Percentiles rank a stretch among this genome's conserved stretches.
phyloP scores from a whole-genome alignment of 2,113 vertebrate species.

The Melanostigma gelatinosum region DNA sequence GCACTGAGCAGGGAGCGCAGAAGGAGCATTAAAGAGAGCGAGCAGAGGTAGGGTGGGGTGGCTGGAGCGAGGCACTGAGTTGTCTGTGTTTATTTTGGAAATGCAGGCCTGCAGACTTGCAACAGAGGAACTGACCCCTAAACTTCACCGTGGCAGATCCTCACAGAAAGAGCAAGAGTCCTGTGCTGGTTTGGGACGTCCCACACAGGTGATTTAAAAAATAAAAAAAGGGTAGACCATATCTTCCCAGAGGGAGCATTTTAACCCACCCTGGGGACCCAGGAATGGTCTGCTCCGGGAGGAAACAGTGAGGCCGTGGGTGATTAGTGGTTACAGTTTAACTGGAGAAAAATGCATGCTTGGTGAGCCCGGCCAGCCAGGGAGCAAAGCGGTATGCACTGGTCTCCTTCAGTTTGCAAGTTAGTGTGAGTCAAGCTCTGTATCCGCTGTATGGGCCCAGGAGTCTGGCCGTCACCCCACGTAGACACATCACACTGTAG shows the following conservation, averaged over 20 bases:
- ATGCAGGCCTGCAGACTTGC: slow-evolving; percentile 62
- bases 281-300: slow-evolving; percentile 71
- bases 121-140: slow-evolving; percentile 70
- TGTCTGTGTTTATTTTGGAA: slow-evolving; percentile 84
- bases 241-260: slow-evolving; percentile 36
- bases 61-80: slow-evolving; percentile 69
- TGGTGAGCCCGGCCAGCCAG: slow-evolving; percentile 67
- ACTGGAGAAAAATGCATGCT: slow-evolving; percentile 83
- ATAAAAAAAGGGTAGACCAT: slow-evolving; percentile 18
- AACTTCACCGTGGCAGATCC: slow-evolving; percentile 48
- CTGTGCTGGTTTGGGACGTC: slow-evolving; percentile 48
- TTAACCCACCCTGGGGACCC: slow-evolving; percentile 60
- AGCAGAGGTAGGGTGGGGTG: slow-evolving; percentile 71
- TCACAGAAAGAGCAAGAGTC: slow-evolving; percentile 25
- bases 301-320: slow-evolving; percentile 79
- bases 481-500: slow-evolving; percentile 38
- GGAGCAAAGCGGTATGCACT: slow-evolving; percentile 66
- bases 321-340: slow-evolving; percentile 87
- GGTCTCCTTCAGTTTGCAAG: slow-evolving; percentile 60
- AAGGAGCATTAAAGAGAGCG: slow-evolving; percentile 58
- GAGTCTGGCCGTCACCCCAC: slow-evolving; percentile 36
- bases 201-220: slow-evolving; percentile 64
- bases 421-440: slow-evolving; percentile 64
- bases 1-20: slow-evolving; percentile 49
- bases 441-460: slow-evolving; percentile 48